Percentiles rank a stretch among this genome's conserved stretches.
phyloP scores from a whole-genome alignment of 2,113 vertebrate species.

The Rallus limicola region DNA sequence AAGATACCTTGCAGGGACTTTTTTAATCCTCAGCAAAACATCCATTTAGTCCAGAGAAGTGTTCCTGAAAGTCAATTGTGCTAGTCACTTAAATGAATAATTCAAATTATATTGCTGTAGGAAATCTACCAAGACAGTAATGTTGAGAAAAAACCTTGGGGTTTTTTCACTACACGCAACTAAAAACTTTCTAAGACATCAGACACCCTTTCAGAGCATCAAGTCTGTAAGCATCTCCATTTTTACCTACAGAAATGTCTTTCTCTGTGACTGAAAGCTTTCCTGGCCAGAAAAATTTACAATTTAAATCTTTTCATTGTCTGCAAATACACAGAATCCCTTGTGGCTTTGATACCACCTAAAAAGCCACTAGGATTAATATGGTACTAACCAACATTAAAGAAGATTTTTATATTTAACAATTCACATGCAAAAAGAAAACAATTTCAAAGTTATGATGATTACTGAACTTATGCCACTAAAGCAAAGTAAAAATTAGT shows the following conservation, averaged over 20 bases:
- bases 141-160: not conserved
- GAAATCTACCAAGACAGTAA: not conserved
- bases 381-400: no score
- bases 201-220: not conserved
- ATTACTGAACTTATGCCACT: not conserved
- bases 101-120: not conserved
- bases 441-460: not conserved
- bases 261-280: not conserved
- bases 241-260: not conserved
- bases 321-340: not conserved
- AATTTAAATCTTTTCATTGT: not conserved
- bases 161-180: no score
- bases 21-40: not conserved
- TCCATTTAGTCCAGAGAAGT: not conserved
- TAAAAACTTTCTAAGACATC: not conserved
- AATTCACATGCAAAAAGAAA: not conserved
- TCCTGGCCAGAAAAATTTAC: not conserved
- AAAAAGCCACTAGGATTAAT: not conserved
- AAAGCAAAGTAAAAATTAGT: not conserved
- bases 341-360: not conserved
- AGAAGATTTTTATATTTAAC: not conserved
- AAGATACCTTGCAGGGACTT: not conserved
- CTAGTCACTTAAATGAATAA: not conserved
- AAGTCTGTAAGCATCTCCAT: not conserved
- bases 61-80: not conserved